Evolutionary conservation across 2,113 vertebrate genomes (phyloP).

Genomic region (Burhinus oedicnemus): DNA sequence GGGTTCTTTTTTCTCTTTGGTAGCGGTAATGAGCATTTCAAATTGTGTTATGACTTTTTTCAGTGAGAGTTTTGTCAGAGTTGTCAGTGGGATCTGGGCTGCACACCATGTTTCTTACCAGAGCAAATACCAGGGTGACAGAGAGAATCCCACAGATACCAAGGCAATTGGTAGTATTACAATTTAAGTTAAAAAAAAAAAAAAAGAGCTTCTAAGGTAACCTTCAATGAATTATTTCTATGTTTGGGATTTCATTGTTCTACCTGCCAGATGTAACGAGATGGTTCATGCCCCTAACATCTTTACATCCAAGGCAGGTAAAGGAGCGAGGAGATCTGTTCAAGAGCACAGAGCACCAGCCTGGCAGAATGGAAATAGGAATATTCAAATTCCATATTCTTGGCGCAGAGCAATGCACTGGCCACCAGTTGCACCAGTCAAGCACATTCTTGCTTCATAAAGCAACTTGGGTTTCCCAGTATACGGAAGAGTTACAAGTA

Average conservation of each 20-base stretch:
- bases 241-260: background rate
- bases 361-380: background rate
- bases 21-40: background rate
- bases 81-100: background rate
- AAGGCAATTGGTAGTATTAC: background rate
- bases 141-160: background rate
- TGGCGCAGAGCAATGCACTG: background rate
- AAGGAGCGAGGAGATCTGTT: background rate
- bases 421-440: background rate
- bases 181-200: background rate
- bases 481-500: accelerated
- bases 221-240: background rate
- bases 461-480: background rate
- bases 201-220: background rate
- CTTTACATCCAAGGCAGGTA: background rate
- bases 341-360: background rate
- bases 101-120: background rate
- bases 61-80: background rate
- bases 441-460: background rate
- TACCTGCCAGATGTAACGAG: background rate
- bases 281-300: background rate
- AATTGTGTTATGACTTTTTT: background rate
- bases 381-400: background rate
- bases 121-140: background rate
- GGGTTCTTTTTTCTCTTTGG: background rate